Conservation (phyloP, 2,797 vertebrate genomes). For the Pelodytes ibericus region DNA sequence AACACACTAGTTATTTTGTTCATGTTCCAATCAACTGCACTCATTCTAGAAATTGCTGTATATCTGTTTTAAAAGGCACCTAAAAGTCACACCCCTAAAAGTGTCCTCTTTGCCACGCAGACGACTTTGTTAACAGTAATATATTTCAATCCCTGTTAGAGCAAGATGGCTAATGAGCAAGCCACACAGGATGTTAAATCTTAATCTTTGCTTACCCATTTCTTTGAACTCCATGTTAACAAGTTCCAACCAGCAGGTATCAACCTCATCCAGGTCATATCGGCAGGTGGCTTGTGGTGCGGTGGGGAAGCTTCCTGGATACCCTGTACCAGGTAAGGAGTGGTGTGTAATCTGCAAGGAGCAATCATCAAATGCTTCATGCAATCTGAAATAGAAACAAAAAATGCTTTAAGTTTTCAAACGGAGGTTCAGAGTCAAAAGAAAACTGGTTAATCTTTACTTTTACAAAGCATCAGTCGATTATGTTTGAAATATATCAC, state of each 20-base stretch:
- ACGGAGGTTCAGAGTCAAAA: background rate
- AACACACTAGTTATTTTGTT: no score
- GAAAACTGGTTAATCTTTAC: background rate
- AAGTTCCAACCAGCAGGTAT: slow-evolving; percentile 91
- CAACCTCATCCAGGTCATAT: slow-evolving; percentile 94
- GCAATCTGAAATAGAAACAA: slow-evolving; percentile 65
- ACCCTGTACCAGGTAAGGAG: slow-evolving; percentile 61
- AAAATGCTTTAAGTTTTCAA: background rate
- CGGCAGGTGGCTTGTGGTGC: slow-evolving; percentile 78
- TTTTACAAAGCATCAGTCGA: background rate
- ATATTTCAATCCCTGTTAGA: background rate
- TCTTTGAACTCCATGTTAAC: slow-evolving; percentile 91
- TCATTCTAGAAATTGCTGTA: no score
- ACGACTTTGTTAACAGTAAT: no score
- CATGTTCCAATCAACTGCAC: no score
- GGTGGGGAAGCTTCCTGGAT: slow-evolving; percentile 66
- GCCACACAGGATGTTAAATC: background rate
- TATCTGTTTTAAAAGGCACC: no score
- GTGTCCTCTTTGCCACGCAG: no score
- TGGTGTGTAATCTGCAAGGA: slow-evolving; percentile 60
- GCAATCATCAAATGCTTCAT: slow-evolving; percentile 69
- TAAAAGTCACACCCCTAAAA: no score
- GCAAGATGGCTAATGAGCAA: background rate
- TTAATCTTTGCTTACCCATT: slow-evolving; percentile 78
- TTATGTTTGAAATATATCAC: background rate